Percentiles rank a stretch among this genome's conserved stretches.
Evolutionary conservation across 92 coral and sea anemone genomes (phyloP).

Genomic region (Porites evermanni): DNA sequence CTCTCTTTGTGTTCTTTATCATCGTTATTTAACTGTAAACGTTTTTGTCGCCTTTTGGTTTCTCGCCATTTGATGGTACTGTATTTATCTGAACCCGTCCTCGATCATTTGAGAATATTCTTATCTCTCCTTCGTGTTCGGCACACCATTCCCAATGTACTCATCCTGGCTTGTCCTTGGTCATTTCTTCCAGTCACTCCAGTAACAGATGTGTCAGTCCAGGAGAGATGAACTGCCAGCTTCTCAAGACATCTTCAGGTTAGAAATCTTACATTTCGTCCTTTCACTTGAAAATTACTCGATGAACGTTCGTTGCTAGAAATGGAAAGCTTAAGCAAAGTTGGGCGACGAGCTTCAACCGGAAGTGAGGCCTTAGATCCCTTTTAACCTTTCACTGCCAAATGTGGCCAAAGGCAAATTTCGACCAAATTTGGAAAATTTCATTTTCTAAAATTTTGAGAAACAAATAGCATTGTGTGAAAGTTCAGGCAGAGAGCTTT

Average conservation of each 20-base stretch:
- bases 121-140: background rate
- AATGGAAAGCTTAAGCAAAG: no score
- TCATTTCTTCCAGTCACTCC: slow-evolving; percentile 68
- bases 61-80: background rate
- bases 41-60: no score
- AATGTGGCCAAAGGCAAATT: no score
- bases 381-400: no score
- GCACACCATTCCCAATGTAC: slow-evolving; percentile 4
- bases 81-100: slow-evolving; percentile 3
- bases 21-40: no score
- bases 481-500: no score
- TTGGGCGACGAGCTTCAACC: no score
- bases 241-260: slow-evolving; percentile 81
- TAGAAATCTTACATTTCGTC: slow-evolving; percentile 3
- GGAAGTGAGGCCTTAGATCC: no score
- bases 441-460: no score
- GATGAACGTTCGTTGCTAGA: no score
- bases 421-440: no score
- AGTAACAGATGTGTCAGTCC: slow-evolving; percentile 81
- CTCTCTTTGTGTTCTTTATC: background rate
- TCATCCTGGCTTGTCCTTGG: slow-evolving; percentile 31
- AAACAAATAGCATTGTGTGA: no score
- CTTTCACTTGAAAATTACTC: background rate
- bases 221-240: slow-evolving; percentile 88
- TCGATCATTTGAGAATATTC: slow-evolving; percentile 32